A percentile compares a stretch with the other conserved stretches of the same genome.
Evolutionary conservation across 2,113 vertebrate genomes (phyloP).

Genomic region (Tachycineta bicolor): DNA sequence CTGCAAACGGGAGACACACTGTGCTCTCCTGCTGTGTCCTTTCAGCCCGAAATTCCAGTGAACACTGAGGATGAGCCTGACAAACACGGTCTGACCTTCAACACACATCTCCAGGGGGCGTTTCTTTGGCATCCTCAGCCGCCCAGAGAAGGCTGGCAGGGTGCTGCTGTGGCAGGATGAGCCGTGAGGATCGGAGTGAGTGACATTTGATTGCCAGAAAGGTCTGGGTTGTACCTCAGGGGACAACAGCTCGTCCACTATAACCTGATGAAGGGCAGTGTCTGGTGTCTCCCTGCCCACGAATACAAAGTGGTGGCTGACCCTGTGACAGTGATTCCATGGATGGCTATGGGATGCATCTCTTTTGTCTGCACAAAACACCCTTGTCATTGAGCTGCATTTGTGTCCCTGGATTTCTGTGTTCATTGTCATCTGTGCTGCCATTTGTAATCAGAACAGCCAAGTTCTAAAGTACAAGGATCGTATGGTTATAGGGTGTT

Average conservation of each 20-base stretch:
- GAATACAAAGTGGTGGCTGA: not conserved
- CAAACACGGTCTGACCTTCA: not conserved
- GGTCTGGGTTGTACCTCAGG: not conserved
- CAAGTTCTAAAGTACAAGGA: not conserved
- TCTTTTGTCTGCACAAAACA: not conserved
- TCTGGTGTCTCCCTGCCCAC: not conserved
- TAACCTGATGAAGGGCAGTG: not conserved
- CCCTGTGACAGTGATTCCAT: accelerated
- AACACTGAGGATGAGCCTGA: not conserved
- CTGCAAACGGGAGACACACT: not conserved
- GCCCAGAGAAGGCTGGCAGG: not conserved
- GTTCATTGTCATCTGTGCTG: not conserved
- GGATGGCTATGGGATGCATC: not conserved
- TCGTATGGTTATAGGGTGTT: accelerated
- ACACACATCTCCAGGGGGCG: not conserved
- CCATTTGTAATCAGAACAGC: not conserved
- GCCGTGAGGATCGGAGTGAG: not conserved
- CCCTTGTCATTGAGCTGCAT: not conserved
- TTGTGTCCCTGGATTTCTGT: not conserved
- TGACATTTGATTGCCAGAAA: not conserved
- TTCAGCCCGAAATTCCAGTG: not conserved
- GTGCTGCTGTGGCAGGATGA: not conserved
- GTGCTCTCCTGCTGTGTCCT: not conserved
- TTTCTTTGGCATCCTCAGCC: not conserved
- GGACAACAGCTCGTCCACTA: not conserved